These are phyloP conservation scores for Rutilus rutilus DNA, from an alignment of 2,113 vertebrate species.

Conservation along the genomic window DNA sequence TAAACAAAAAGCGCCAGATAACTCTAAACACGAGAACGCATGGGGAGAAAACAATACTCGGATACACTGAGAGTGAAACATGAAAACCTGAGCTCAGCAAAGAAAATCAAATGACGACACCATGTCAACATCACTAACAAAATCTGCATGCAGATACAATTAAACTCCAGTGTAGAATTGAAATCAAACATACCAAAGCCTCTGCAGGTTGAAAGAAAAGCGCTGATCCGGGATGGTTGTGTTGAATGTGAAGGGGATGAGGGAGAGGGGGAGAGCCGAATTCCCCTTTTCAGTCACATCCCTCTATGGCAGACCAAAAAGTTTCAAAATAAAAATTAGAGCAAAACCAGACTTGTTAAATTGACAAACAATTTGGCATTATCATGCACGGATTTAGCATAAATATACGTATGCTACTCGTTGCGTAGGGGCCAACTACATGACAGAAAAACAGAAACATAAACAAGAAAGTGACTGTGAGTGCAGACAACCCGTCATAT, in stretches of 20 bases:
- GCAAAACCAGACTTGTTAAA: background rate
- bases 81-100: background rate
- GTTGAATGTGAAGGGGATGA: conserved; percentile 46
- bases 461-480: conserved; percentile 22
- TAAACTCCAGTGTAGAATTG: background rate
- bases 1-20: background rate
- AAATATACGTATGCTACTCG: background rate
- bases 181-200: conserved; percentile 22
- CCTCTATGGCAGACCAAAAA: conserved; percentile 42
- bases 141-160: background rate
- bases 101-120: background rate
- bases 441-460: conserved; percentile 12
- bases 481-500: conserved; percentile 20
- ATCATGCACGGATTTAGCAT: background rate
- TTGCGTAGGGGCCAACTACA: background rate
- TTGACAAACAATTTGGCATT: background rate
- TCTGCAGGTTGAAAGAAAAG: conserved; percentile 37
- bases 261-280: conserved; percentile 11
- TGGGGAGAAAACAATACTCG: background rate
- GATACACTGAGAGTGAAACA: background rate
- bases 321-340: conserved; percentile 12
- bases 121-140: background rate
- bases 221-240: conserved; percentile 34
- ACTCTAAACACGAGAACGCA: background rate
- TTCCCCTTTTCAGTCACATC: conserved; percentile 53